phyloP scores from a whole-genome alignment of 1,140 invertebrate genomes.

The Lanistes nyassanus region DNA sequence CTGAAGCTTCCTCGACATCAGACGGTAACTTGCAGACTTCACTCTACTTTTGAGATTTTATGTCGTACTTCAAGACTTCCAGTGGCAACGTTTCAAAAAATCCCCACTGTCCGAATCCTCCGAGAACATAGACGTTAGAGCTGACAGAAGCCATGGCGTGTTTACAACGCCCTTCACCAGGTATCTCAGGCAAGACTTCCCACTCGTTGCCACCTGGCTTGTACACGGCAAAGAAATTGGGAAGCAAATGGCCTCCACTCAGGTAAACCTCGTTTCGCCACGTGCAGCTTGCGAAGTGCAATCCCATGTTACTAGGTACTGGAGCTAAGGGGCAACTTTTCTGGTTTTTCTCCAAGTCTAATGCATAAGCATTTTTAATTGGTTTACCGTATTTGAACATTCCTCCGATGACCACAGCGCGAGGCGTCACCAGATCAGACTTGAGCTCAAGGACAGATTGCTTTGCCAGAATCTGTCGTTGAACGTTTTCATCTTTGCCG shows the following conservation, averaged over 20 bases:
- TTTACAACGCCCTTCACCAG: not conserved
- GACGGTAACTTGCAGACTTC: not conserved
- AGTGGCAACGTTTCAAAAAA: not conserved
- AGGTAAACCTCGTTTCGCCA: not conserved
- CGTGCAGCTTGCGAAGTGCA: not conserved
- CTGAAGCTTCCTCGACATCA: not conserved
- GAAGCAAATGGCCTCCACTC: not conserved
- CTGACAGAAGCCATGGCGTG: not conserved
- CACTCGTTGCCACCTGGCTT: not conserved
- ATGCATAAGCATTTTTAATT: no score
- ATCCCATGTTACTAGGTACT: not conserved
- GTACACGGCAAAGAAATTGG: not conserved
- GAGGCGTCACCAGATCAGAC: no score
- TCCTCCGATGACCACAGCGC: no score
- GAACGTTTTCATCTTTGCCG: no score
- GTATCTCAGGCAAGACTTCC: not conserved
- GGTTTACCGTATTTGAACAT: no score
- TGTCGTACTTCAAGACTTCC: not conserved
- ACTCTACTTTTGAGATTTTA: not conserved
- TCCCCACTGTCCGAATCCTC: not conserved
- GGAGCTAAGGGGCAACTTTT: not conserved
- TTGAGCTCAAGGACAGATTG: no score
- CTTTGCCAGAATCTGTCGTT: no score
- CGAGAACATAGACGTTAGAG: not conserved
- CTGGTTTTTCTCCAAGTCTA: no score